phyloP scores from a whole-genome alignment of 2,113 vertebrate species.

The Semnopithecus entellus region DNA sequence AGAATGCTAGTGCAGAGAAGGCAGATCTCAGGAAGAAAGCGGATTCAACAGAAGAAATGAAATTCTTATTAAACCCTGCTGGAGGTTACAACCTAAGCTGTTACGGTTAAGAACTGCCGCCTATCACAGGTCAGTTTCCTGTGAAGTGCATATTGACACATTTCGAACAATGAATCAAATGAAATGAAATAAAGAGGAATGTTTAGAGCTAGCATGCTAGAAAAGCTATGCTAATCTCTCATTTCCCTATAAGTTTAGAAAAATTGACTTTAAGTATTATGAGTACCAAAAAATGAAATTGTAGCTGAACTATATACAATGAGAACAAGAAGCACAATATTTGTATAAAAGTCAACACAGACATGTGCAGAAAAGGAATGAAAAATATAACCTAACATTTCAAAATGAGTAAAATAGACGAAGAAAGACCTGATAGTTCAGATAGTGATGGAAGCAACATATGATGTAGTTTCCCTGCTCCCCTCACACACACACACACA shows the following conservation, averaged over 20 bases:
- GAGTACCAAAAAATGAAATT: background rate
- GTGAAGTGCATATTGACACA: background rate
- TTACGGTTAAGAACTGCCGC: background rate
- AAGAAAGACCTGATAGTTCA: background rate
- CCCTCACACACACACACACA: background rate
- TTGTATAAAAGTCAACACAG: background rate
- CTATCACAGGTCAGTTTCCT: background rate
- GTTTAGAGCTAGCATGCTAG: background rate
- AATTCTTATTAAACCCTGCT: too few species aligned
- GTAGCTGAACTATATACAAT: background rate
- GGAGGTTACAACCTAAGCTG: background rate
- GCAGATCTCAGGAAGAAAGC: background rate
- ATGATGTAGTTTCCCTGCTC: too few species aligned
- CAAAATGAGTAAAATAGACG: background rate
- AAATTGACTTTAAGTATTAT: background rate
- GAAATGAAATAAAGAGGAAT: background rate
- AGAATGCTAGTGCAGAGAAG: fast-evolving
- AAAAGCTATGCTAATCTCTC: background rate
- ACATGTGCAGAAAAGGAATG: background rate
- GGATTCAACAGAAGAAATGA: too few species aligned
- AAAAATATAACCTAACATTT: background rate
- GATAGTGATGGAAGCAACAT: background rate
- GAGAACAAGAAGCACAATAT: background rate
- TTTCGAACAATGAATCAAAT: background rate
- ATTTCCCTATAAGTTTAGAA: background rate